Percentiles rank a stretch among this genome's conserved stretches.
Evolutionary conservation across 2,888 invertebrate species (phyloP).

Genomic region (Anticlea derivata): DNA sequence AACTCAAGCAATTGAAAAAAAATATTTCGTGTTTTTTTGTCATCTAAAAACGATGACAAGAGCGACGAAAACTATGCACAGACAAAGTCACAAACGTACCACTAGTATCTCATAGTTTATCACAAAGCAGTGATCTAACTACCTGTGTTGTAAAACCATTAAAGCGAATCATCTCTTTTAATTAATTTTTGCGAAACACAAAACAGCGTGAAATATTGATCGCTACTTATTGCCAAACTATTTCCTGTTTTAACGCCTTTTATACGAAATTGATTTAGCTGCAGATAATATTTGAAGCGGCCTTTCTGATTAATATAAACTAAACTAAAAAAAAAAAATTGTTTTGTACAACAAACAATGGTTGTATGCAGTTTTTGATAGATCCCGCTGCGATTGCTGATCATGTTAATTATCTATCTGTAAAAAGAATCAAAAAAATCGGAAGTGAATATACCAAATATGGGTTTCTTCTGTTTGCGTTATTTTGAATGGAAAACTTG

Average conservation of each 20-base stretch:
- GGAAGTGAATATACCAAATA: slow-evolving; percentile 9
- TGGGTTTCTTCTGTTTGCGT: neutral
- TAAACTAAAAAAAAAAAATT: too few species aligned
- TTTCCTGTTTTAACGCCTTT: slow-evolving; percentile 58
- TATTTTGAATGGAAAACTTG: neutral
- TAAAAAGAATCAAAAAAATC: slow-evolving; percentile 13
- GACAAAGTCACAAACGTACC: too few species aligned
- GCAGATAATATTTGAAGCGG: slow-evolving; percentile 44
- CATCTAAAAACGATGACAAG: too few species aligned
- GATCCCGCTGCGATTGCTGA: slow-evolving; percentile 3
- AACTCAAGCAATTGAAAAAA: too few species aligned
- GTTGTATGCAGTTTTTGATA: neutral
- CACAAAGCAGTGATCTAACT: slow-evolving; percentile 1
- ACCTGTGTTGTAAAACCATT: slow-evolving; percentile 16
- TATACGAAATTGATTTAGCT: slow-evolving; percentile 51
- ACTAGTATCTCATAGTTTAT: neutral
- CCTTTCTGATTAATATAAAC: slow-evolving; percentile 35
- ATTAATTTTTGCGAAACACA: slow-evolving; percentile 28
- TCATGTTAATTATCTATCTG: neutral
- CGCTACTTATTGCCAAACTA: slow-evolving; percentile 39
- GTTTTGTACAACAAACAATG: slow-evolving; percentile 9
- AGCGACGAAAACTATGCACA: too few species aligned
- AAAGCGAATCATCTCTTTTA: slow-evolving; percentile 19
- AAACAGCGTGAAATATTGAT: slow-evolving; percentile 35
- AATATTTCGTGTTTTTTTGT: too few species aligned